Percentiles rank a stretch among this genome's conserved stretches.
Evolutionary conservation across 1,140 invertebrate species (phyloP).

Genomic region (Bombus superbus): DNA sequence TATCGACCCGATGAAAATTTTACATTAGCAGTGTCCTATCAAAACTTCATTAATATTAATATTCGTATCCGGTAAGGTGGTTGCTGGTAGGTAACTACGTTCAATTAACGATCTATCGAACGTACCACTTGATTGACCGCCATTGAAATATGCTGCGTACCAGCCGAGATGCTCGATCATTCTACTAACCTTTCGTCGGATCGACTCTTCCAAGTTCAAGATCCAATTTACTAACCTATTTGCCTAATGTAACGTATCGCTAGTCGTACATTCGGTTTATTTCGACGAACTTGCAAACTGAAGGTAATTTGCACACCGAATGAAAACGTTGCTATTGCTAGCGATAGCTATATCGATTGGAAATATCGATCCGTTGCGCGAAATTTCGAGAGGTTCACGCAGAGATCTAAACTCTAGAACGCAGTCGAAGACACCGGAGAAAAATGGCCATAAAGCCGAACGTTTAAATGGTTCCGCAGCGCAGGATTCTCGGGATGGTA

Average conservation of each 20-base stretch:
- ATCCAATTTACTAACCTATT: neutral
- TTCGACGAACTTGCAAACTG: no score
- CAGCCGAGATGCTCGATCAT: neutral
- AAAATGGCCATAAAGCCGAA: neutral
- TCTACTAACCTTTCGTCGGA: neutral
- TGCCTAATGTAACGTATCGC: neutral
- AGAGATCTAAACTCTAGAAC: neutral
- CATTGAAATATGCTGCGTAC: neutral
- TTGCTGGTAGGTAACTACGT: no score
- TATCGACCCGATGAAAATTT: neutral
- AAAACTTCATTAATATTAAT: neutral
- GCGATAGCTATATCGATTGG: neutral
- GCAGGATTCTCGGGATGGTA: conserved; percentile 36
- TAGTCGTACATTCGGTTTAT: neutral
- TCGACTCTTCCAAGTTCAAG: neutral
- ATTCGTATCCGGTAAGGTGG: neutral
- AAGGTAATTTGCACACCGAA: no score
- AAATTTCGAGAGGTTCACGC: neutral
- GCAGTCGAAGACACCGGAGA: neutral
- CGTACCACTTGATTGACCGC: neutral
- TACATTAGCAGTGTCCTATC: neutral
- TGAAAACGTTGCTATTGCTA: no score
- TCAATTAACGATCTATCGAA: no score
- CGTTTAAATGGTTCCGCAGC: neutral
- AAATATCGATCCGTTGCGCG: neutral